Evolutionary conservation across 2,113 vertebrate species (phyloP).

Genomic region (Dasyornis broadbenti): DNA sequence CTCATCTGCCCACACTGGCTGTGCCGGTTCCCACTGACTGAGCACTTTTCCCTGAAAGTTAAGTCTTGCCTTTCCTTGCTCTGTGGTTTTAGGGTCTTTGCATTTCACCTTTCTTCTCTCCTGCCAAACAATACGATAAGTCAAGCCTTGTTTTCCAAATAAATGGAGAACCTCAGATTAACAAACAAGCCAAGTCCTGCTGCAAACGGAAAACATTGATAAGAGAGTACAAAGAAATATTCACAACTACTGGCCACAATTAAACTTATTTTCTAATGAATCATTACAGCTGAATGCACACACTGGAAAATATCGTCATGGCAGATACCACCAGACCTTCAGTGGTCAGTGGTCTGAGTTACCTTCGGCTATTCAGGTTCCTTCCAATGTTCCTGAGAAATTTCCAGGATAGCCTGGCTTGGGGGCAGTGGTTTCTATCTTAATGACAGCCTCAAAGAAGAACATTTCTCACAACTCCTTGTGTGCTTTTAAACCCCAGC

Average conservation of each 20-base stretch:
- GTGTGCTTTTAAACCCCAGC: background rate
- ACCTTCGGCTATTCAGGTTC: background rate
- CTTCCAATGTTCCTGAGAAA: conserved; percentile 10
- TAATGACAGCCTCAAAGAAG: background rate
- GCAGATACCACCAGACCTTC: conserved; percentile 18
- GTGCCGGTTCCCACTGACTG: background rate
- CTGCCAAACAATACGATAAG: conserved; percentile 52
- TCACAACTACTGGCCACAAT: conserved; percentile 52
- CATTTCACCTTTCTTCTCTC: conserved; percentile 15
- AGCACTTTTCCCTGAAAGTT: background rate
- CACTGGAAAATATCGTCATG: background rate
- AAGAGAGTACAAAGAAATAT: conserved; percentile 64
- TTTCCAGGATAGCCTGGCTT: background rate
- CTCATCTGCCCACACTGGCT: background rate
- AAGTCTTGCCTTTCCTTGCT: background rate
- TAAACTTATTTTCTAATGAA: conserved; percentile 45
- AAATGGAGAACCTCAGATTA: conserved; percentile 51
- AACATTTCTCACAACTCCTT: background rate
- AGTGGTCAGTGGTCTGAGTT: background rate
- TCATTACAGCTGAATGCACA: background rate
- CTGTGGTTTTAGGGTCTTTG: background rate
- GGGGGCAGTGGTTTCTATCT: background rate
- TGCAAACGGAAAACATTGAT: conserved; percentile 62
- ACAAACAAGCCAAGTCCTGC: conserved; percentile 49
- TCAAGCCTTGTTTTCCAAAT: conserved; percentile 70